Evolutionary conservation across 2,113 vertebrate genomes (phyloP).

Genomic region (Salvator merianae): DNA sequence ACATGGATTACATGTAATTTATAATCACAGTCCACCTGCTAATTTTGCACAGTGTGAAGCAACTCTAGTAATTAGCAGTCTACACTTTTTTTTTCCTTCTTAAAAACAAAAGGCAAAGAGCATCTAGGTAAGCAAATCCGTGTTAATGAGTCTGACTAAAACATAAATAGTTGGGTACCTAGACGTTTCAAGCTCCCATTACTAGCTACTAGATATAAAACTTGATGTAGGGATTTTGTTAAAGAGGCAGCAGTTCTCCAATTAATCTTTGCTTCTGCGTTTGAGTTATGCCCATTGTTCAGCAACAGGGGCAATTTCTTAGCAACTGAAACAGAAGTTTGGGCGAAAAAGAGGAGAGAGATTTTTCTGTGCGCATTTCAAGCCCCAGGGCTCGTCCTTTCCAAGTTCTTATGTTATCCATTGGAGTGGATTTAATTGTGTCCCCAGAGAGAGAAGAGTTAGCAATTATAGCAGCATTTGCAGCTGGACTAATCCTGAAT

Average conservation of each 20-base stretch:
- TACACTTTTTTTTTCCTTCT: not conserved
- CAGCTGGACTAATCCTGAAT: conserved; percentile 13
- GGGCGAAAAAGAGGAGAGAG: not conserved
- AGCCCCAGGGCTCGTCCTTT: not conserved
- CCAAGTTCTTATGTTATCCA: not conserved
- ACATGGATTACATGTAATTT: not conserved
- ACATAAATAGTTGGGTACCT: not conserved
- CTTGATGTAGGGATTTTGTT: not conserved
- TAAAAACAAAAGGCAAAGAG: not conserved
- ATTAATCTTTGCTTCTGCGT: not conserved
- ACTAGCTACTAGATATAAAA: not conserved
- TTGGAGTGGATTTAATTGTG: conserved; percentile 21
- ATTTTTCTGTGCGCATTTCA: not conserved
- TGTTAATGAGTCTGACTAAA: not conserved
- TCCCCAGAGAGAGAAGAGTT: conserved; percentile 7
- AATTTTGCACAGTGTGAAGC: not conserved
- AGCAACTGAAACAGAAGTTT: not conserved
- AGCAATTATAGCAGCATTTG: not conserved
- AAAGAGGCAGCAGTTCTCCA: not conserved
- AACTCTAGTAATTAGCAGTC: not conserved
- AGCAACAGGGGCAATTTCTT: not conserved
- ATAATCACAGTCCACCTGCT: not conserved
- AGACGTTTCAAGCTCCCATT: not conserved
- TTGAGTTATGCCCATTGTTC: not conserved
- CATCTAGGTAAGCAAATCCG: not conserved